phyloP scores from a whole-genome alignment of 1,140 invertebrate genomes.

The Drosophila kurseongensis region DNA sequence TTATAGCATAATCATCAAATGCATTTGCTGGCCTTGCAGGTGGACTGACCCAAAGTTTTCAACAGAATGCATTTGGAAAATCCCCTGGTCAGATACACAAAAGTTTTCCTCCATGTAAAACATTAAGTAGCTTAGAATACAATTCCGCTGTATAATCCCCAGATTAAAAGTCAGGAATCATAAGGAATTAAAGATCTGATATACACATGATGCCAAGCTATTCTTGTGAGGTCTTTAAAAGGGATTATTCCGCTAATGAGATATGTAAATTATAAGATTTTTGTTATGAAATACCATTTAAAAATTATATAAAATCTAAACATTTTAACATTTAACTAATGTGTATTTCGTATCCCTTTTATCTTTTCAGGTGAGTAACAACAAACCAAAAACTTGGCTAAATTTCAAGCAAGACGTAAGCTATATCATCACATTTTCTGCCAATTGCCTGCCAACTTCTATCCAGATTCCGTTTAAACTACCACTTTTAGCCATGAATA shows the following conservation, averaged over 20 bases:
- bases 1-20: conserved; percentile 27
- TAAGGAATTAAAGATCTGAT: not conserved
- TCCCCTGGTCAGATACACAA: not conserved
- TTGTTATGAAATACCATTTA: too few relatives aligned
- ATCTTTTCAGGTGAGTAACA: conserved; percentile 61
- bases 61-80: not conserved
- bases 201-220: too few relatives aligned
- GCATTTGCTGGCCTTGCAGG: conserved; percentile 39
- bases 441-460: conserved; percentile 49
- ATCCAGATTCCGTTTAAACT: conserved; percentile 58
- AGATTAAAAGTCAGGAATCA: conserved; percentile 5
- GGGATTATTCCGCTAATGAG: not conserved
- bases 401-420: conserved; percentile 32
- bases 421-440: conserved; percentile 32
- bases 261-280: too few relatives aligned
- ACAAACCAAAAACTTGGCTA: conserved; percentile 1
- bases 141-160: not conserved
- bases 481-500: conserved; percentile 54
- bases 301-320: not conserved
- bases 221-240: not conserved
- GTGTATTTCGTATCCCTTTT: not conserved
- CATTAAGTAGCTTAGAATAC: not conserved
- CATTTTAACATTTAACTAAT: conserved; percentile 6
- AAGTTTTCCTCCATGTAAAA: not conserved
- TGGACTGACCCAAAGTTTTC: conserved; percentile 1